Percentiles rank a stretch among this genome's conserved stretches.
Evolutionary conservation across 2,888 invertebrate genomes (phyloP).

Genomic region (Rhodophaea formosa): DNA sequence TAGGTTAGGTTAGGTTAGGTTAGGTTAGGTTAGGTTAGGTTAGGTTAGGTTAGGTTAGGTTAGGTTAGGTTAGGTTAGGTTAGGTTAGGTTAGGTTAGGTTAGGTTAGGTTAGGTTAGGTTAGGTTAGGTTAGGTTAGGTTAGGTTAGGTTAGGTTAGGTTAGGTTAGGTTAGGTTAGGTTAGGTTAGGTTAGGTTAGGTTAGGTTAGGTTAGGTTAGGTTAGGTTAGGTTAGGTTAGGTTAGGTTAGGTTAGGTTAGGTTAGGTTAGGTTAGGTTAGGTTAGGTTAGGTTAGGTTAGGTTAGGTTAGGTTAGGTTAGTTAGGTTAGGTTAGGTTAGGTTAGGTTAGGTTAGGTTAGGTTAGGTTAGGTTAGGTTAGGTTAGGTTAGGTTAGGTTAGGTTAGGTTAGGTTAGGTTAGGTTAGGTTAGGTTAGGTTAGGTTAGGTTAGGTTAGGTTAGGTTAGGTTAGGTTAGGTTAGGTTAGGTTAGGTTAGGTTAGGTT

Average conservation of each 20-base stretch:
- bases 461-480: slow-evolving; percentile 16
- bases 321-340: slow-evolving; percentile 16
- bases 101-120: slow-evolving; percentile 18
- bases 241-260: slow-evolving; percentile 16
- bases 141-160: slow-evolving; percentile 16
- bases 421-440: slow-evolving; percentile 16
- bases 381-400: slow-evolving; percentile 16
- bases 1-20: neutral
- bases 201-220: slow-evolving; percentile 16
- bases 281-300: slow-evolving; percentile 16
- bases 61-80: slow-evolving; percentile 18
- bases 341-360: slow-evolving; percentile 16
- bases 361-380: slow-evolving; percentile 16
- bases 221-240: slow-evolving; percentile 16
- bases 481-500: slow-evolving; percentile 16
- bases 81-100: slow-evolving; percentile 19
- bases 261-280: slow-evolving; percentile 16
- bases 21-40: slow-evolving; percentile 17
- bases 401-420: slow-evolving; percentile 16
- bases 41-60: slow-evolving; percentile 18
- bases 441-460: slow-evolving; percentile 16
- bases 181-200: slow-evolving; percentile 16
- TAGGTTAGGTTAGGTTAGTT: slow-evolving; percentile 15
- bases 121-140: slow-evolving; percentile 16
- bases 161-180: slow-evolving; percentile 16